phyloP scores from a whole-genome alignment of 1,140 invertebrate genomes.

The Ips nitidus region DNA sequence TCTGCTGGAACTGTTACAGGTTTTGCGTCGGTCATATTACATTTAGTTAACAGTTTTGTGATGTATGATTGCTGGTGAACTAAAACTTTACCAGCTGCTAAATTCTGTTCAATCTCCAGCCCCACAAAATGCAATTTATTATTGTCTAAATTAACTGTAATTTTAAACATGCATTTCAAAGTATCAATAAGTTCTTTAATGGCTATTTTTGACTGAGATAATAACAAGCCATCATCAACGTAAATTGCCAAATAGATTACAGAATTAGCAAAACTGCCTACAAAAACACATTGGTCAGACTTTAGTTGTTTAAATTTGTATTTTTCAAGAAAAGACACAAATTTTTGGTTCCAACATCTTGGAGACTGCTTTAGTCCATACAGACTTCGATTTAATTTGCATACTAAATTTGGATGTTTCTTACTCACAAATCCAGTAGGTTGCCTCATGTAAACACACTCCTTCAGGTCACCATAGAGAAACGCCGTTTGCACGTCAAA shows the following conservation, averaged over 20 bases:
- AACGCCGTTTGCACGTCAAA: slow-evolving; percentile 53
- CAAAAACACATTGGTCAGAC: neutral
- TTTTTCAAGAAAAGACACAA: neutral
- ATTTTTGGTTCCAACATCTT: slow-evolving; percentile 48
- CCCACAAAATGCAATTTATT: slow-evolving; percentile 18
- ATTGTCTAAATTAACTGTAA: neutral
- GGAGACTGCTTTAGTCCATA: slow-evolving; percentile 55
- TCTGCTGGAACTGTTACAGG: neutral
- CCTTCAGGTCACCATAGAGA: slow-evolving; percentile 51
- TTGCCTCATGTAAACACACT: slow-evolving; percentile 53
- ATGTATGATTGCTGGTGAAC: neutral
- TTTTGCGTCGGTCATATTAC: neutral
- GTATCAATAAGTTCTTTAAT: neutral
- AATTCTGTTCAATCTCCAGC: neutral
- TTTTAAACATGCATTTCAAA: neutral
- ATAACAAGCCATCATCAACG: slow-evolving; percentile 1
- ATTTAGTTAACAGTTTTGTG: neutral
- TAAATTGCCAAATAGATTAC: neutral
- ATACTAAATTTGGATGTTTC: slow-evolving; percentile 18
- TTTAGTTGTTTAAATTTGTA: slow-evolving; percentile 7
- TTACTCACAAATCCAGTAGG: slow-evolving; percentile 45
- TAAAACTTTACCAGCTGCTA: neutral
- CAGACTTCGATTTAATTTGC: slow-evolving; percentile 48
- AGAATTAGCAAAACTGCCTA: neutral
- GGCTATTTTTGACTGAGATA: neutral